Percentiles rank a stretch among this genome's conserved stretches.
Evolutionary conservation across 2,797 vertebrate species (phyloP).

Genomic region (Cuculus canorus): DNA sequence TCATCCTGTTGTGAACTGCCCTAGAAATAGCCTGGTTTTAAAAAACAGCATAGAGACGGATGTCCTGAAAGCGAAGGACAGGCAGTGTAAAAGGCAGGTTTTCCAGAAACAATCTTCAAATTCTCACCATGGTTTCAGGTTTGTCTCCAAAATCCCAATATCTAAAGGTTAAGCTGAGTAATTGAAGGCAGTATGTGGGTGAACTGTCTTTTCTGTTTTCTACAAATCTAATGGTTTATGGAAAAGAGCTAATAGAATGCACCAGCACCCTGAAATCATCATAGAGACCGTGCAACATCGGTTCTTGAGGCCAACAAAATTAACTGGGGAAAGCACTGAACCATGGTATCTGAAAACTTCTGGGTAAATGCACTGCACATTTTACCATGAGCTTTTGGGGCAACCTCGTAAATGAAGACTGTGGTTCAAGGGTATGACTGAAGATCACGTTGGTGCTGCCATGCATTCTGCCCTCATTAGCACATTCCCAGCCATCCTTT

Average conservation of each 20-base stretch:
- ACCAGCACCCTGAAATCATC: not conserved
- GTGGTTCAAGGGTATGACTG: not conserved
- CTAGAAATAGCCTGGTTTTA: not conserved
- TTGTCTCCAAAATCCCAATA: not conserved
- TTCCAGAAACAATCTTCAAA: not conserved
- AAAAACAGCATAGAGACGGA: not conserved
- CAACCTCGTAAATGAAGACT: not conserved
- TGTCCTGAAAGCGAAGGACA: not conserved
- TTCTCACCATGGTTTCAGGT: accelerated
- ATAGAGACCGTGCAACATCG: accelerated
- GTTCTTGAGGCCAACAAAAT: not conserved
- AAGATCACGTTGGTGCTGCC: not conserved
- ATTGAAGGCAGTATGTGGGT: not conserved
- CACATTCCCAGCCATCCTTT: not conserved
- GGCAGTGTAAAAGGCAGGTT: not conserved
- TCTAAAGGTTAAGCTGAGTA: not conserved
- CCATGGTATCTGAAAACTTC: not conserved
- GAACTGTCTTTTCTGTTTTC: not conserved
- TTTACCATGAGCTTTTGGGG: not conserved
- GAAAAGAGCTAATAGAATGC: not conserved
- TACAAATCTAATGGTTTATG: not conserved
- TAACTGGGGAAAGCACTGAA: not conserved
- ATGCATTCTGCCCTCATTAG: not conserved
- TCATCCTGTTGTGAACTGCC: not conserved
- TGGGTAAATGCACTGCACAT: not conserved